Conservation (phyloP, 2,797 vertebrate genomes). For the Iguana delicatissima region DNA sequence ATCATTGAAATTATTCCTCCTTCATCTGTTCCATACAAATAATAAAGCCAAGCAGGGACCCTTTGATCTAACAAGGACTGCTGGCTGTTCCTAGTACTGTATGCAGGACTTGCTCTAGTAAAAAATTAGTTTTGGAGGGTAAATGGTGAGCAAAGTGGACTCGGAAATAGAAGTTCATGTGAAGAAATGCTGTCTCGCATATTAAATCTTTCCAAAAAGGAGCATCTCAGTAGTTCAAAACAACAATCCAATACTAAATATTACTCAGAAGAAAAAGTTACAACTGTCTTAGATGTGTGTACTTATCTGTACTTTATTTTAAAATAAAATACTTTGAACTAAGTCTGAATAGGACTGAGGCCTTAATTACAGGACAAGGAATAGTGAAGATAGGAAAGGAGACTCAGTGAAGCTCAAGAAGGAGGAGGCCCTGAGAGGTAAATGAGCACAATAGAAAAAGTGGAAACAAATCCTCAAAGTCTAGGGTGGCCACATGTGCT, state of each 20-base stretch:
- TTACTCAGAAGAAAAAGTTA: neutral
- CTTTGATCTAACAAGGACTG: neutral
- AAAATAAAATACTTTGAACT: too few relatives aligned
- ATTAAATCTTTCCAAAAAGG: too few relatives aligned
- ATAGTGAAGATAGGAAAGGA: too few relatives aligned
- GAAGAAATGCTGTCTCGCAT: too few relatives aligned
- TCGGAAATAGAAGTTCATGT: neutral
- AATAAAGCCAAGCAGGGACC: neutral
- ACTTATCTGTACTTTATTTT: too few relatives aligned
- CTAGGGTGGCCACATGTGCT: too few relatives aligned
- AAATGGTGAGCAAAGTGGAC: neutral
- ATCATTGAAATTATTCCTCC: neutral
- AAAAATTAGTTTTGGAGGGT: neutral
- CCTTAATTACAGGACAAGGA: too few relatives aligned
- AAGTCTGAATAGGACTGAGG: too few relatives aligned
- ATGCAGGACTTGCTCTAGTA: neutral
- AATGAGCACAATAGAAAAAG: too few relatives aligned
- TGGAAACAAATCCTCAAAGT: too few relatives aligned
- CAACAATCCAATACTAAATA: neutral
- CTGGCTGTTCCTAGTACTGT: neutral
- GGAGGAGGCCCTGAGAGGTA: too few relatives aligned
- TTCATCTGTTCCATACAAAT: neutral
- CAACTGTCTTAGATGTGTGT: neutral
- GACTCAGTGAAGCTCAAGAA: too few relatives aligned
- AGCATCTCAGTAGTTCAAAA: neutral